Percentiles rank a stretch among this genome's conserved stretches.
phyloP scores from a whole-genome alignment of 1,140 invertebrate genomes.

The Atta cephalotes region DNA sequence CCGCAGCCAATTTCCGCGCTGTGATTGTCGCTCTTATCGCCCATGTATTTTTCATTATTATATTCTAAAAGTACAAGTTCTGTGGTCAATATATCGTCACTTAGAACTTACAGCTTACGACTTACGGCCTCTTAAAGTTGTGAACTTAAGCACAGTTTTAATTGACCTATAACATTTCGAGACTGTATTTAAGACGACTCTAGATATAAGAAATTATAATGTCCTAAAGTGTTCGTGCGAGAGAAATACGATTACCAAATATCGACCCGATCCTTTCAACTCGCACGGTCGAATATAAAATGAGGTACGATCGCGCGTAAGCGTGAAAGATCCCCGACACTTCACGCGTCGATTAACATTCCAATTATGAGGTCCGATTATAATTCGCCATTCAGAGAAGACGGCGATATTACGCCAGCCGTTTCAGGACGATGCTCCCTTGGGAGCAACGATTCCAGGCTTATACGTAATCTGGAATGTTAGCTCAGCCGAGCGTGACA shows the following conservation, averaged over 20 bases:
- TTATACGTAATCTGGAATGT: slow-evolving; percentile 81
- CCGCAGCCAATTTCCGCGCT: no score
- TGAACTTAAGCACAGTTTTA: no score
- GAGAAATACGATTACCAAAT: not conserved
- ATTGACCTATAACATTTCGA: no score
- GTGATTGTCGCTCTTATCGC: no score
- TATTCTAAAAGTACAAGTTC: no score
- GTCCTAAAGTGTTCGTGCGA: no score
- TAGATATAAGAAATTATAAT: no score
- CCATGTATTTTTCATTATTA: no score
- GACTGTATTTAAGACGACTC: no score
- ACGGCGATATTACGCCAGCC: slow-evolving; percentile 12
- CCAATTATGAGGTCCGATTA: slow-evolving; percentile 2
- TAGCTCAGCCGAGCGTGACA: slow-evolving; percentile 81
- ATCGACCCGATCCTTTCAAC: not conserved
- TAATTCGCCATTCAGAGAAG: slow-evolving; percentile 13
- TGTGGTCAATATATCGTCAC: no score
- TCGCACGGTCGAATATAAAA: not conserved
- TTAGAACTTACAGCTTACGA: no score
- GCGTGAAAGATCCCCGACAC: not conserved
- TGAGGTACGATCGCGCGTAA: not conserved
- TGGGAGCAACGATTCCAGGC: slow-evolving; percentile 77
- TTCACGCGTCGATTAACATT: not conserved
- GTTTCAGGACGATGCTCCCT: slow-evolving; percentile 58
- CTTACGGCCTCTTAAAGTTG: no score